Percentiles rank a stretch among this genome's conserved stretches.
These are phyloP conservation scores for Eurytemora carolleeae DNA, from an alignment of 1,140 invertebrate genomes.

Conservation along the genomic window DNA sequence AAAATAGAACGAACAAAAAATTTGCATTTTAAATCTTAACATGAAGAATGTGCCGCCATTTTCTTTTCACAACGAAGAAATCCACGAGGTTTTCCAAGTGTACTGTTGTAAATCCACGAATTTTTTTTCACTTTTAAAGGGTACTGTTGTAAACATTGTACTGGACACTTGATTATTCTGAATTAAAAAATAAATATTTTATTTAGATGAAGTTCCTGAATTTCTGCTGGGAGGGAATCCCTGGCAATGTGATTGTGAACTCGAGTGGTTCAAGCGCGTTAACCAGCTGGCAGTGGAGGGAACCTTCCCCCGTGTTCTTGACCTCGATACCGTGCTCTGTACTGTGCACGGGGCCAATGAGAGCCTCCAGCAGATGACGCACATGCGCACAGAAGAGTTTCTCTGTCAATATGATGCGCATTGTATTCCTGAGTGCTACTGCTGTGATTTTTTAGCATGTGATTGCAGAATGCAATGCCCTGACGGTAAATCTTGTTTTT, in stretches of 20 bases:
- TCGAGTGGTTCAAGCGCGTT: constrained; percentile 61
- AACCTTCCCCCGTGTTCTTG: constrained; percentile 34
- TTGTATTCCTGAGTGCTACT: constrained; percentile 77
- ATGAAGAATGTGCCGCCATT: too few relatives aligned
- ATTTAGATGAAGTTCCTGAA: constrained; percentile 45
- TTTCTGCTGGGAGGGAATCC: constrained; percentile 72
- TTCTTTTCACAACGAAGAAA: too few relatives aligned
- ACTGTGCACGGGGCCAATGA: not conserved
- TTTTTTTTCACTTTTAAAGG: too few relatives aligned
- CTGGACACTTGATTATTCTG: too few relatives aligned
- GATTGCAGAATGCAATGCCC: constrained; percentile 73
- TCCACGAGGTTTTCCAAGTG: too few relatives aligned
- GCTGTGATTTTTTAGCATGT: constrained; percentile 82
- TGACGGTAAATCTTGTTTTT: too few relatives aligned
- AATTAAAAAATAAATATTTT: too few relatives aligned
- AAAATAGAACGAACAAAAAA: too few relatives aligned
- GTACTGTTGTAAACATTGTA: too few relatives aligned
- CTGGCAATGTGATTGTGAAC: constrained; percentile 47
- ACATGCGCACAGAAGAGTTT: constrained; percentile 30
- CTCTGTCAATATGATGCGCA: constrained; percentile 74
- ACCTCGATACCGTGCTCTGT: constrained; percentile 6
- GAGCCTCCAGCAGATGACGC: not conserved
- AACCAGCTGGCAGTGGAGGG: constrained; percentile 40
- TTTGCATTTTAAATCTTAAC: too few relatives aligned
- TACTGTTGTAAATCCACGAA: too few relatives aligned